Conservation (phyloP, 2,797 vertebrate species). For the Crossoptilon crossoptilon region DNA sequence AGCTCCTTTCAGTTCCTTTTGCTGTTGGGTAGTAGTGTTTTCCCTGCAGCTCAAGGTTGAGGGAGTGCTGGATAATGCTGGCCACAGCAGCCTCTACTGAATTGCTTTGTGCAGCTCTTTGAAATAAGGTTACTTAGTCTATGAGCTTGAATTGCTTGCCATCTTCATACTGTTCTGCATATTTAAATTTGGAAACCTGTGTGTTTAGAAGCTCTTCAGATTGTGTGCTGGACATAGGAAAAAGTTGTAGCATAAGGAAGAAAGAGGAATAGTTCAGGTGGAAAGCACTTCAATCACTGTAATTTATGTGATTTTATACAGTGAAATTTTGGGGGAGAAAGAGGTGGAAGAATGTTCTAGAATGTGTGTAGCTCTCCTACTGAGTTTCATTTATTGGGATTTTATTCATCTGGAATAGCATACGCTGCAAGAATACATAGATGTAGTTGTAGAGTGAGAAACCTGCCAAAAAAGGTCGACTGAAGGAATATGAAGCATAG, state of each 20-base stretch:
- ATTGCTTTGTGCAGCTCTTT: not conserved
- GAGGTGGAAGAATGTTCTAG: not conserved
- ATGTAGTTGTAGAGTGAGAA: not conserved
- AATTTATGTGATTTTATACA: not conserved
- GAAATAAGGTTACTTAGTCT: not conserved
- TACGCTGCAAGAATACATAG: not conserved
- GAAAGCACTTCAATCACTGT: not conserved
- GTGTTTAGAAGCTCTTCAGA: not conserved
- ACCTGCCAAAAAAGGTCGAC: not conserved
- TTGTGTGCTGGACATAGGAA: not conserved
- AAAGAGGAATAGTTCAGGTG: not conserved
- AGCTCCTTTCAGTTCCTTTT: not conserved
- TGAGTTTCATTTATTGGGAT: not conserved
- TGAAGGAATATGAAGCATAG: not conserved
- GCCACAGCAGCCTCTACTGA: not conserved
- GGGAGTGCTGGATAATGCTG: not conserved
- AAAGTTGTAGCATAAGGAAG: not conserved
- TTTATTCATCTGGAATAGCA: not conserved
- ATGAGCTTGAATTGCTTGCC: conserved; percentile 27
- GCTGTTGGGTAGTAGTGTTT: not conserved
- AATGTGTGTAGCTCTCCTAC: not conserved
- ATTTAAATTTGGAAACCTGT: not conserved
- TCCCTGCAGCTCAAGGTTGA: not conserved
- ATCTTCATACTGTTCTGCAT: not conserved
- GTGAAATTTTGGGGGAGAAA: fast-evolving